These are phyloP conservation scores for Apeltes quadracus DNA, from an alignment of 2,113 vertebrate species.

Conservation along the genomic window DNA sequence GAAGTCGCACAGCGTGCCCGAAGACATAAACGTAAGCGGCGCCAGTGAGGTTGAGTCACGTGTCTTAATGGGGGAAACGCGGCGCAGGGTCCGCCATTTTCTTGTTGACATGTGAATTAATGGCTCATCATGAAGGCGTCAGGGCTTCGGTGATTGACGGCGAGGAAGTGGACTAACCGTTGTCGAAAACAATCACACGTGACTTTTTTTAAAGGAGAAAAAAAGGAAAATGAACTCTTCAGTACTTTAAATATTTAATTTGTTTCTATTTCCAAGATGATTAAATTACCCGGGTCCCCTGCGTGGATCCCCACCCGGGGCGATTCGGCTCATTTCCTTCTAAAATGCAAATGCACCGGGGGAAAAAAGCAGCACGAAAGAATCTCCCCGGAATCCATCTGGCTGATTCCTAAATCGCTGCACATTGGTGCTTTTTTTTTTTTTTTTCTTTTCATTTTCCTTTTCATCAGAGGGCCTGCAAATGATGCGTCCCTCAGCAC, in stretches of 20 bases:
- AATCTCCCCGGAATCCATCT: slow-evolving; percentile 4
- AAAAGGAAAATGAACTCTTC: not conserved
- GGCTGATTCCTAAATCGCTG: not conserved
- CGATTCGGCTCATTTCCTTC: slow-evolving; percentile 30
- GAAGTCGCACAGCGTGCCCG: slow-evolving; percentile 93
- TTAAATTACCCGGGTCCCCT: slow-evolving; percentile 4
- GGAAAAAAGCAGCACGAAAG: slow-evolving; percentile 9
- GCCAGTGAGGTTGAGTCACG: not conserved
- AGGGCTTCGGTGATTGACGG: not conserved
- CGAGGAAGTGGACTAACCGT: not conserved
- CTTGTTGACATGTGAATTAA: not conserved
- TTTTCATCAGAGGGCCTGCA: slow-evolving; percentile 14
- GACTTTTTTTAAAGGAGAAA: not conserved
- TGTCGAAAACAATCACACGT: not conserved
- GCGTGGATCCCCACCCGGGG: slow-evolving; percentile 23
- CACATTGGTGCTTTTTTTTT: not conserved
- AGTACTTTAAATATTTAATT: not conserved
- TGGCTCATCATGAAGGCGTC: not conserved
- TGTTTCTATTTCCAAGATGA: slow-evolving; percentile 2
- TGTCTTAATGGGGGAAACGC: not conserved
- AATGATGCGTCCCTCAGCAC: slow-evolving; percentile 22
- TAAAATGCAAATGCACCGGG: slow-evolving; percentile 29
- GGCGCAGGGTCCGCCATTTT: no score
- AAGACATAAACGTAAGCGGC: slow-evolving; percentile 91
- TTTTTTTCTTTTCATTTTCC: not conserved